Conservation (phyloP, 1,140 invertebrate species). For the Leptinotarsa lineolata region DNA sequence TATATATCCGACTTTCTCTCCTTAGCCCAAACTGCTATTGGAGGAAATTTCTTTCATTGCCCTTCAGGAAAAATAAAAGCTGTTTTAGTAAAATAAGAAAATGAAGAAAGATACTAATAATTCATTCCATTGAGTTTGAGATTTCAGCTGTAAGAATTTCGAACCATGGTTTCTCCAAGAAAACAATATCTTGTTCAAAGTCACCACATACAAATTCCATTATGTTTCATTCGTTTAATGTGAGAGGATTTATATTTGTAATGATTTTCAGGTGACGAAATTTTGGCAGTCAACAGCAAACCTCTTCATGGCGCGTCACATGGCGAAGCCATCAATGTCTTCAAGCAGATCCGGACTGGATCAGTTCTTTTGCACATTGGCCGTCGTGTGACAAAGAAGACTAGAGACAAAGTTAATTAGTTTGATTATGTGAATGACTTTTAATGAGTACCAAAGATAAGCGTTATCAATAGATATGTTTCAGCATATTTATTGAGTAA, state of each 20-base stretch:
- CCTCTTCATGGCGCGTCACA: slow-evolving; percentile 86
- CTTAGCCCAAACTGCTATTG: no score
- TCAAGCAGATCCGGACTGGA: slow-evolving; percentile 87
- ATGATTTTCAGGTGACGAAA: slow-evolving; percentile 79
- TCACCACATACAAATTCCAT: no score
- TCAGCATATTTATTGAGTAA: slow-evolving; percentile 19
- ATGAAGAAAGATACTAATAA: no score
- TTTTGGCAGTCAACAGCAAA: slow-evolving; percentile 86
- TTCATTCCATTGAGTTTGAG: no score
- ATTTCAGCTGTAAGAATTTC: no score
- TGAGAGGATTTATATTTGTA: neutral
- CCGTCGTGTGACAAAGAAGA: slow-evolving; percentile 47
- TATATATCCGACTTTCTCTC: no score
- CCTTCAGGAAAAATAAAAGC: no score
- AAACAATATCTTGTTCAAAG: no score
- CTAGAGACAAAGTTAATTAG: slow-evolving; percentile 21
- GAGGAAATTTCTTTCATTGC: no score
- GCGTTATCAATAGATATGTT: slow-evolving; percentile 22
- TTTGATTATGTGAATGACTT: neutral
- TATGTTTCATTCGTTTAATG: no score
- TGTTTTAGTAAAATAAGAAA: no score
- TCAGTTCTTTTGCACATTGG: slow-evolving; percentile 81
- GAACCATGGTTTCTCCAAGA: no score
- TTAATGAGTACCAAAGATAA: slow-evolving; percentile 26
- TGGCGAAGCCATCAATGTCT: slow-evolving; percentile 85